A percentile compares a stretch with the other conserved stretches of the same genome.
phyloP scores from a whole-genome alignment of 2,113 vertebrate genomes.

The Trematomus loennbergii region DNA sequence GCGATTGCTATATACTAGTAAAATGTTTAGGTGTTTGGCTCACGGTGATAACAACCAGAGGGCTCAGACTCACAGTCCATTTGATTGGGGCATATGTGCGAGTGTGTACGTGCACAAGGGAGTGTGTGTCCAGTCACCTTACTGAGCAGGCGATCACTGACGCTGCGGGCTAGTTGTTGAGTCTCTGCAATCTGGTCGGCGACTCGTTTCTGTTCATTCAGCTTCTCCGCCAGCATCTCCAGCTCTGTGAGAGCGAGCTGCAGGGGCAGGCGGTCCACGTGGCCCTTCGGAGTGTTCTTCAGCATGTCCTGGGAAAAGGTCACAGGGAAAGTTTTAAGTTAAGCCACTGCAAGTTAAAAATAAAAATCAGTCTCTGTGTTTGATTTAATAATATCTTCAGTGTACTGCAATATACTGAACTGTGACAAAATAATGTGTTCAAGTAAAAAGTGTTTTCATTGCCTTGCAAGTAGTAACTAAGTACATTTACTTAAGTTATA shows the following conservation, averaged over 20 bases:
- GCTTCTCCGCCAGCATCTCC: constrained; percentile 94
- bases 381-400: not conserved
- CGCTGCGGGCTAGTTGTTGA: constrained; percentile 93
- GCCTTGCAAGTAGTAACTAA: too few relatives aligned
- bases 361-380: not conserved
- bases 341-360: not conserved
- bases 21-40: constrained; percentile 67
- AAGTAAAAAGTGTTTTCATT: not conserved
- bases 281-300: constrained; percentile 93
- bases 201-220: constrained; percentile 95
- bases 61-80: constrained; percentile 36
- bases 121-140: constrained; percentile 84
- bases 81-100: constrained; percentile 31
- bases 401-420: not conserved
- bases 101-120: constrained; percentile 3
- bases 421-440: not conserved
- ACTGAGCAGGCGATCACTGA: constrained; percentile 92
- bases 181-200: constrained; percentile 96
- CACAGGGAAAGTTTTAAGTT: constrained; percentile 24
- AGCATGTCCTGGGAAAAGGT: constrained; percentile 91
- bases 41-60: constrained; percentile 49
- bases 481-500: too few relatives aligned
- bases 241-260: constrained; percentile 97
- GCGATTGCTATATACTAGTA: constrained; percentile 42
- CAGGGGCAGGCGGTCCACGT: constrained; percentile 92